Evolutionary conservation across 2,888 invertebrate genomes (phyloP).

Genomic region (Ectemnius cavifrons): DNA sequence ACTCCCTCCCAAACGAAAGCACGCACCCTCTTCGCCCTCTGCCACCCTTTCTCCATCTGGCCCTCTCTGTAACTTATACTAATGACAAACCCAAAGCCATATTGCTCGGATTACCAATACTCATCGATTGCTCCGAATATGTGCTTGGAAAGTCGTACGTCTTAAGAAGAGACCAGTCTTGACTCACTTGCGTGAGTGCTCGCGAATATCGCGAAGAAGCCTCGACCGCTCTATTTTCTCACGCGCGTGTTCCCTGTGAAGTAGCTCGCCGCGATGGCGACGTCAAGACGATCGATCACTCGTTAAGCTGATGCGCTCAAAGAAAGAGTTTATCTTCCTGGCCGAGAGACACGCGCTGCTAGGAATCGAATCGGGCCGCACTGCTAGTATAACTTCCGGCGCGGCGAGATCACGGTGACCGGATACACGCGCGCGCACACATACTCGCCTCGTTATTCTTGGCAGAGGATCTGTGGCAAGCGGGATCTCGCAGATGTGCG

Average conservation of each 20-base stretch:
- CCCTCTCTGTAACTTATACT: no score
- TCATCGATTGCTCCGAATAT: no score
- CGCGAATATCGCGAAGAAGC: no score
- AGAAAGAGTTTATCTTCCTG: slow-evolving; percentile 34
- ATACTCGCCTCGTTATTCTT: slow-evolving; percentile 58
- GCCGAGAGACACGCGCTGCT: background rate
- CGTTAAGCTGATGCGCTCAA: background rate
- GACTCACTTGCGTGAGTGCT: no score
- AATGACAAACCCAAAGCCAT: no score
- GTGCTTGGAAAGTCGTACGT: no score
- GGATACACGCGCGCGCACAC: slow-evolving; percentile 30
- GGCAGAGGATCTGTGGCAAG: slow-evolving; percentile 42
- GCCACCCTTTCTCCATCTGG: no score
- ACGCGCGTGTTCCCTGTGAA: background rate
- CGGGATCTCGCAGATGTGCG: slow-evolving; percentile 58
- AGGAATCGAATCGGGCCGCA: slow-evolving; percentile 31
- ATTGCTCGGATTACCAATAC: no score
- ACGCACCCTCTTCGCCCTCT: no score
- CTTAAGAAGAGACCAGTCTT: no score
- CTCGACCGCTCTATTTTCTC: background rate
- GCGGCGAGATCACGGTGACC: slow-evolving; percentile 48
- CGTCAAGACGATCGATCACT: slow-evolving; percentile 17
- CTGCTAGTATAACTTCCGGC: slow-evolving; percentile 36
- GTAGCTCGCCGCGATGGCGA: background rate
- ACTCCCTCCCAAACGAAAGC: no score